phyloP scores from a whole-genome alignment of 2,888 invertebrate species.

The Ichneumon xanthorius region DNA sequence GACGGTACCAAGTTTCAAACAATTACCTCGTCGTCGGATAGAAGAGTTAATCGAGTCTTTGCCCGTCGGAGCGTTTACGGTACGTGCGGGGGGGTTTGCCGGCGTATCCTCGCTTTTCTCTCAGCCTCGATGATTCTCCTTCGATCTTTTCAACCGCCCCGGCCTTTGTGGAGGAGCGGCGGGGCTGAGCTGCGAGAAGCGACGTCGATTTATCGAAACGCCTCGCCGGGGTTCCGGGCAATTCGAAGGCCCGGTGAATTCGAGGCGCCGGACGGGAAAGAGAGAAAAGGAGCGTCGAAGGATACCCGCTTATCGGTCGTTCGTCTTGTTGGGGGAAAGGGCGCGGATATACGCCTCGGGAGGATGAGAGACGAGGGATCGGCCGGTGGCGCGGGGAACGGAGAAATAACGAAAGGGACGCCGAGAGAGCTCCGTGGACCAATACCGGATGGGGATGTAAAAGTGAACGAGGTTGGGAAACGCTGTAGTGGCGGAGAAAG shows the following conservation, averaged over 20 bases:
- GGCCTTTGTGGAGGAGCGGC: constrained; percentile 1
- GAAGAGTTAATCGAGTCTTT: constrained; percentile 68
- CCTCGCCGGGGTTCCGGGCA: constrained; percentile 41
- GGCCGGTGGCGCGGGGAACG: neutral
- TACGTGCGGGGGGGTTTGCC: constrained; percentile 22
- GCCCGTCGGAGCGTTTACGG: constrained; percentile 53
- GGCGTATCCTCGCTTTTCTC: constrained; percentile 25
- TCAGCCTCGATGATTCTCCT: constrained; percentile 37
- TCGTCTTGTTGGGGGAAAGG: constrained; percentile 54
- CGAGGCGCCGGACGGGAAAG: constrained; percentile 35
- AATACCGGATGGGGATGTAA: constrained; percentile 22
- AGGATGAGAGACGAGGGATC: constrained; percentile 37
- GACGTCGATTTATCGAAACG: constrained; percentile 63
- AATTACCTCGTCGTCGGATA: constrained; percentile 66
- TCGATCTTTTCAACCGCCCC: constrained; percentile 39
- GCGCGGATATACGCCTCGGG: constrained; percentile 54
- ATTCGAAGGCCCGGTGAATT: constrained; percentile 57
- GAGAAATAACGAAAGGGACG: constrained; percentile 36
- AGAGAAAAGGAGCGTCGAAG: constrained; percentile 24
- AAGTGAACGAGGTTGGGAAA: constrained; percentile 15
- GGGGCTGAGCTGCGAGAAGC: neutral
- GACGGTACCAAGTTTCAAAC: constrained; percentile 63
- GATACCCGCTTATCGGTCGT: constrained; percentile 46
- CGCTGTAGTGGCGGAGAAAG: neutral
- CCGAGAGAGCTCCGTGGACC: neutral